Evolutionary conservation across 2,797 vertebrate species (phyloP).

Genomic region (Liparis tanakae): DNA sequence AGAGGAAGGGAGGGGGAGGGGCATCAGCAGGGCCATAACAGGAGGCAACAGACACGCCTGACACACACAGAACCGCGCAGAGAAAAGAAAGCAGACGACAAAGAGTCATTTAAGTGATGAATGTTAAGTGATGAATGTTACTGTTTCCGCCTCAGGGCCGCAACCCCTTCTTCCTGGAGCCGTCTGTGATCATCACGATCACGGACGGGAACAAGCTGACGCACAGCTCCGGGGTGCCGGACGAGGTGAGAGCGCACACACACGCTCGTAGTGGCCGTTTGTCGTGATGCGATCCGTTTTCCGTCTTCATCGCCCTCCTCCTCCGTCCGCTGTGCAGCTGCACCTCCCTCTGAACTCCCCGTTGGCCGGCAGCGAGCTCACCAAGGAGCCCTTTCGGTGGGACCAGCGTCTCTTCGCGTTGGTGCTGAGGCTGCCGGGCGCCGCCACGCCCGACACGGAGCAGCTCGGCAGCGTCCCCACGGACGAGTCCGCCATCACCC

Average conservation of each 20-base stretch:
- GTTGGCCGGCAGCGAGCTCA: constrained; percentile 96
- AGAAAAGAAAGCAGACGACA: constrained; percentile 19
- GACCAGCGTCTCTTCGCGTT: constrained; percentile 98
- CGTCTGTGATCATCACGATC: constrained; percentile 98
- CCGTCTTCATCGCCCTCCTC: background rate
- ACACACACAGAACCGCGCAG: constrained; percentile 3
- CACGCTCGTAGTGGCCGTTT: background rate
- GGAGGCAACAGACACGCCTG: no score
- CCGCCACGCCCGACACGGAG: constrained; percentile 90
- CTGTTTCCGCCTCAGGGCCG: constrained; percentile 87
- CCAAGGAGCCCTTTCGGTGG: constrained; percentile 99
- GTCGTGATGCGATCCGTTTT: background rate
- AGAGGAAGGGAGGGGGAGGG: no score
- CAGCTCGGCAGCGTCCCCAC: constrained; percentile 97
- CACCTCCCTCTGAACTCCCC: constrained; percentile 97
- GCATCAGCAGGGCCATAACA: no score
- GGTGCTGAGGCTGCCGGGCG: constrained; percentile 94
- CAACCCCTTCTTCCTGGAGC: constrained; percentile 98
- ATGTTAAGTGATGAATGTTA: constrained; percentile 43
- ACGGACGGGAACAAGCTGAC: constrained; percentile 99
- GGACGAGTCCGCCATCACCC: constrained; percentile 96
- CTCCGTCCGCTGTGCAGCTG: constrained; percentile 80
- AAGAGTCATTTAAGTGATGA: constrained; percentile 26
- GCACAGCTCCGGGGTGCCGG: constrained; percentile 92
- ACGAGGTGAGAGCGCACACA: constrained; percentile 88